Evolutionary conservation across 2,888 invertebrate species (phyloP), one percentile per base, ranked within the genome.

Genomic region (Trypoxylon attenuatum): DNA sequence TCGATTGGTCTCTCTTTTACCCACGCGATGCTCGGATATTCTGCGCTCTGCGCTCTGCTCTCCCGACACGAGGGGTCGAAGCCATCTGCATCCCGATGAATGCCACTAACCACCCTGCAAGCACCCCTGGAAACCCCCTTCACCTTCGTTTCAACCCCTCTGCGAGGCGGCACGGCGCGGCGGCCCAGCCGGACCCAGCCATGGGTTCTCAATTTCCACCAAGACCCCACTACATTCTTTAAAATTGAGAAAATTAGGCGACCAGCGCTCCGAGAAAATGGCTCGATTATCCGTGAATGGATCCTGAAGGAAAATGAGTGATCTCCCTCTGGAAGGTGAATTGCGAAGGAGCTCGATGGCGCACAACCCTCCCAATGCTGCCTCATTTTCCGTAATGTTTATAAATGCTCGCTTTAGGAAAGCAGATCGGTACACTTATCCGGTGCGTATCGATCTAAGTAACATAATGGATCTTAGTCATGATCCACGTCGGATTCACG

Each of bases 41-140:
- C 10, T 51, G 23, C 23, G 53, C 47, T 18, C 27, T 29, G n/a
- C 33, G 33, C 33, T 33, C 33, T 25, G 58, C 62, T 42, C 38
- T 10, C 19, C 16, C 19, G 58, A 38, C 51, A 71, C 73, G 82
- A 85, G 83, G 85, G 84, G 81, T 84, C 83, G 82, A 84, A 85
- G 83, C 86, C 86, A 86, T 85, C 85, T 86, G 86, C 86, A 86
- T 86, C 84, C 80, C 84, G 78, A 84, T 86, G 85, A 86, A 86
- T 86, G 83, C 85, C 79, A 76, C 79, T 80, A 79, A 81, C 73
- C 77, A 72, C 73, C 71, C 76, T 78, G 65, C 73, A 63, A 75
- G 67, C 76, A 77, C 75, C 78, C 77, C 77, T 71, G 68, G 76
- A 74, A 80, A 76, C 80, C 81, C 84, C 82, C 82, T 78, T 80